Base-by-base conservation (phyloP, 2,113 vertebrate genomes). In the Cynopterus brachyotis region DNA sequence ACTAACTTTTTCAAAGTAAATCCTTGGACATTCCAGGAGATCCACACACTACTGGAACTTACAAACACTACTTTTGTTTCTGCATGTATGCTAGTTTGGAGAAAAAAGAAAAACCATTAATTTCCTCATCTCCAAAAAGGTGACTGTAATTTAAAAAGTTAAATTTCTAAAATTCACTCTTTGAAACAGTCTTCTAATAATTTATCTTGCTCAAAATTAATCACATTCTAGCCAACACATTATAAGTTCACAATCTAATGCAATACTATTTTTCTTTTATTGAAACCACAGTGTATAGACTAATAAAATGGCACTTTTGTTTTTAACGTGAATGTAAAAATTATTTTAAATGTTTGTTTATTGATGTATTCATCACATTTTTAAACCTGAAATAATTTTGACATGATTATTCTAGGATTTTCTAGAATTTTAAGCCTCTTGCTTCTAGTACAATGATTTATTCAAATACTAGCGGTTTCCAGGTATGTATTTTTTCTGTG, bases 1-100 rank as follows among this genome's bases (percentile, higher is more conserved):
- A 70, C 30, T 75, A 5, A 20, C 9, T 40, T 94, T 81, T 91
- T 80, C 47, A 81, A 93, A 94, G 70, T 88, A 91, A 94, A 66
- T 76, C 28, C 32, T 32, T 66, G 22, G 11, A 59, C 17, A 72
- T 11, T 45, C 15, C 55, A 85, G 32, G 32, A n/a, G 1, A 64
- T 55, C 20, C 55, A 86, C 9, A 89, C 42, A 82, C 42, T 20
- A 81, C 42, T 35, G 15, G 6, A 66, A 79, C 0, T 67, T 86
- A 64, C 9, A 91, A 89, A 70, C 0, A 64, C 22, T 69, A 26
- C 26, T 72, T 59, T 84, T 45, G 10, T 62, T 91, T 50, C 20
- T 76, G 10, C 1, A 53, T 13, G 45, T 3, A 59, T 35, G 47
- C 11, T 91, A 81, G 75, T 66, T 81, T 72, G 8, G 3, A 20